Evolutionary conservation across 1,140 invertebrate genomes (phyloP).

Genomic region (Sycobia sp.): DNA sequence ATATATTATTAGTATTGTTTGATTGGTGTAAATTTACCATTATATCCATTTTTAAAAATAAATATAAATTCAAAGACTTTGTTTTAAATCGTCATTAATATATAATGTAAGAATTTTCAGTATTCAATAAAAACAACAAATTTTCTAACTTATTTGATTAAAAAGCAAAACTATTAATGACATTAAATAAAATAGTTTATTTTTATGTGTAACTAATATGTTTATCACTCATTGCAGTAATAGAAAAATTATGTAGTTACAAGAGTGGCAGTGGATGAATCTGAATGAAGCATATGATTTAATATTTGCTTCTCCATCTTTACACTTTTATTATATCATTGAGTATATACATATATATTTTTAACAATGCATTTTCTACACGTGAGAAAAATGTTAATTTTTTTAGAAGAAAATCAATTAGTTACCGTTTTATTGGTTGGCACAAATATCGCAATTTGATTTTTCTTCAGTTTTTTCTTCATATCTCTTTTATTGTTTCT

Average conservation of each 20-base stretch:
- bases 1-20: too few species aligned
- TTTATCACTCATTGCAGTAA: too few species aligned
- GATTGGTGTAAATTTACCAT: too few species aligned
- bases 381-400: conserved; percentile 12
- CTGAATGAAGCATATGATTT: not conserved
- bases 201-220: too few species aligned
- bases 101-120: too few species aligned
- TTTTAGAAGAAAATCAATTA: conserved; percentile 4
- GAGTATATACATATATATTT: not conserved
- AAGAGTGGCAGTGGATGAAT: conserved; percentile 29
- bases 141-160: too few species aligned
- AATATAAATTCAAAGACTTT: too few species aligned
- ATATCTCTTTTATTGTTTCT: not conserved
- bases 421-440: conserved; percentile 4
- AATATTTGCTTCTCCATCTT: conserved; percentile 9
- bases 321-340: not conserved
- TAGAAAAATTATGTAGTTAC: not conserved
- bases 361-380: not conserved
- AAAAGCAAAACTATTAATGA: too few species aligned
- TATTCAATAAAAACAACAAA: too few species aligned
- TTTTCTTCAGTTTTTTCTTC: not conserved
- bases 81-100: too few species aligned
- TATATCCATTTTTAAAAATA: too few species aligned
- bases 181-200: too few species aligned
- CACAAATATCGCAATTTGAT: conserved; percentile 20